Evolutionary conservation across 2,113 vertebrate genomes (phyloP).

Genomic region (Arizona elegans): DNA sequence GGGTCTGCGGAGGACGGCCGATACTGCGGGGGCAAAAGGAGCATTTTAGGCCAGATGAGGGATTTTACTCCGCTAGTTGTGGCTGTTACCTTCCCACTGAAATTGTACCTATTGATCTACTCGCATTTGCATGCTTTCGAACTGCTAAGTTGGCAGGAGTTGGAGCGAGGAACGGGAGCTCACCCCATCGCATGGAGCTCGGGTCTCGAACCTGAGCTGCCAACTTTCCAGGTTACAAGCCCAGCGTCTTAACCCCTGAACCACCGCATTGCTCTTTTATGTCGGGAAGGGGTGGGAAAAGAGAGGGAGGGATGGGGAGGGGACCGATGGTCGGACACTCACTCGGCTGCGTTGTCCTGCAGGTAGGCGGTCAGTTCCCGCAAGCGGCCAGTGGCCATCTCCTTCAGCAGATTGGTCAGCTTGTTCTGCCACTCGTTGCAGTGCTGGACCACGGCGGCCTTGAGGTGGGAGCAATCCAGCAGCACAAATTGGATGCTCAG

Average conservation of each 20-base stretch:
- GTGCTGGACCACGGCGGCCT: slow-evolving; percentile 74
- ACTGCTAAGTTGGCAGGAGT: background rate
- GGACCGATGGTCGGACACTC: background rate
- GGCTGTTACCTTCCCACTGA: background rate
- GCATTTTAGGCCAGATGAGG: rapidly evolving
- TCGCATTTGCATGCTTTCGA: background rate
- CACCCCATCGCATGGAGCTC: background rate
- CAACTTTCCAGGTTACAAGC: background rate
- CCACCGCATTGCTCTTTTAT: too few species aligned
- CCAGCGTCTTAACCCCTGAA: background rate
- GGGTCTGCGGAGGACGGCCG: slow-evolving; percentile 71
- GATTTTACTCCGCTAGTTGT: background rate
- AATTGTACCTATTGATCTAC: background rate
- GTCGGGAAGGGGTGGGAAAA: background rate
- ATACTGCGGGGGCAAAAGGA: slow-evolving; percentile 63
- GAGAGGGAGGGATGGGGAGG: rapidly evolving
- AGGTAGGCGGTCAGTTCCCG: slow-evolving; percentile 70
- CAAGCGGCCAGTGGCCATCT: slow-evolving; percentile 71
- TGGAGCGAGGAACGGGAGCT: background rate
- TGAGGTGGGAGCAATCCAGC: slow-evolving; percentile 76
- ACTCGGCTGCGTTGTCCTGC: slow-evolving; percentile 66
- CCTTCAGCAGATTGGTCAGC: slow-evolving; percentile 75
- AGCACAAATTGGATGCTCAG: slow-evolving; percentile 76
- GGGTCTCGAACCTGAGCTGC: background rate
- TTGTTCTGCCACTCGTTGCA: slow-evolving; percentile 80